Conservation (phyloP, 2,113 vertebrate species). For the Syrmaticus mikado region DNA sequence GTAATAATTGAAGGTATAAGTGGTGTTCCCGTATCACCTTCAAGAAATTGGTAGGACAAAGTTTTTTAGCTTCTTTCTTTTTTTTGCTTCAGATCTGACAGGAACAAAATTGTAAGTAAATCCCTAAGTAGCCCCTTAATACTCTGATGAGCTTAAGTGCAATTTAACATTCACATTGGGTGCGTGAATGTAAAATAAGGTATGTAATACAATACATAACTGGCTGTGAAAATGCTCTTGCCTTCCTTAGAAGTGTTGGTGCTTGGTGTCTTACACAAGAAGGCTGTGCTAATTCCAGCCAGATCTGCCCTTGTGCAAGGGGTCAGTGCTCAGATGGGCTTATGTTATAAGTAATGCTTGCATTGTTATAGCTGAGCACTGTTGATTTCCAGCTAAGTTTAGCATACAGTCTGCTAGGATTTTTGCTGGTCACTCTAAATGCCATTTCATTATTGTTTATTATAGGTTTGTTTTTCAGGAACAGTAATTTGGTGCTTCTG, state of each 20-base stretch:
- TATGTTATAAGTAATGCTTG: not conserved
- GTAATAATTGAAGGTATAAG: not conserved
- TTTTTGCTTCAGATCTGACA: not conserved
- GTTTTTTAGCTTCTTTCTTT: not conserved
- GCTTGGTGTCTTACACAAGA: not conserved
- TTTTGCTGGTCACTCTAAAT: not conserved
- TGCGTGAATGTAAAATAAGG: not conserved
- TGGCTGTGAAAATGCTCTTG: not conserved
- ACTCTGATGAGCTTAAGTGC: slow-evolving; percentile 42
- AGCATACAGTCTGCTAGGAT: not conserved
- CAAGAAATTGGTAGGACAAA: not conserved
- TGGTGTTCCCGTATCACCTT: not conserved
- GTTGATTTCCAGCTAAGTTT: not conserved
- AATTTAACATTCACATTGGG: slow-evolving; percentile 22
- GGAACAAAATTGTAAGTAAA: slow-evolving; percentile 50
- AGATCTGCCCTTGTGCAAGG: not conserved
- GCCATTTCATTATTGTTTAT: not conserved
- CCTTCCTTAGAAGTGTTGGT: not conserved
- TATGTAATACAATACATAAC: not conserved
- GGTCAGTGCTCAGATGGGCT: not conserved
- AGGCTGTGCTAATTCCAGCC: not conserved
- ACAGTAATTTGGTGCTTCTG: not conserved
- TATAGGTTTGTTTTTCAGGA: not conserved
- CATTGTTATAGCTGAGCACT: not conserved
- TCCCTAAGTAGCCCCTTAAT: slow-evolving; percentile 51